A percentile compares a stretch with the other conserved stretches of the same genome.
Evolutionary conservation across 2,113 vertebrate genomes (phyloP).

Genomic region (Cyanistes caeruleus): DNA sequence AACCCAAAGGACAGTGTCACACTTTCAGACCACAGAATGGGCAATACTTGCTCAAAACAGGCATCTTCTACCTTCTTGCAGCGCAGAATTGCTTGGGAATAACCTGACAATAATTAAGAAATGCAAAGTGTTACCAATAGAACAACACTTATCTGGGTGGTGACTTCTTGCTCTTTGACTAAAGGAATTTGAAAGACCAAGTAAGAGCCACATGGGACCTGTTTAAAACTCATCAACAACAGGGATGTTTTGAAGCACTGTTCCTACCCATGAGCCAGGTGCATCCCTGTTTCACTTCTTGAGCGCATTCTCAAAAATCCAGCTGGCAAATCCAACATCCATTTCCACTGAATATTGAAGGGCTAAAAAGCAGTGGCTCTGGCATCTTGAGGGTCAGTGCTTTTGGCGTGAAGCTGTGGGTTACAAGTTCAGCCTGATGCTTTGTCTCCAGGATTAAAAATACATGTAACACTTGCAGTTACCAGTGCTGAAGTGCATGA

Average conservation of each 20-base stretch:
- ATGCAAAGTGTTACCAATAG: neutral
- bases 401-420: neutral
- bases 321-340: neutral
- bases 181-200: neutral
- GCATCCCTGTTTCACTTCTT: neutral
- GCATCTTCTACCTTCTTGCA: neutral
- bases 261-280: neutral
- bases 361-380: neutral
- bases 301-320: neutral
- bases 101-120: neutral
- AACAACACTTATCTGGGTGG: neutral
- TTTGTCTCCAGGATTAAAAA: neutral
- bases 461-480: rapidly evolving
- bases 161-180: neutral
- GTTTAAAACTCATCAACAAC: neutral
- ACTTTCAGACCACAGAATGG: neutral
- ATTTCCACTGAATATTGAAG: neutral
- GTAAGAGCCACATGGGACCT: neutral
- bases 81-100: neutral
- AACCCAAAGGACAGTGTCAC: neutral
- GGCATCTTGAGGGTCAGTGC: neutral
- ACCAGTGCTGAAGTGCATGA: neutral
- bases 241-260: neutral
- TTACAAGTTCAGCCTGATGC: neutral
- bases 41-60: neutral